A percentile compares a stretch with the other conserved stretches of the same genome.
Conservation (phyloP, 2,888 invertebrate genomes). For the Neoitamus cyanurus region DNA sequence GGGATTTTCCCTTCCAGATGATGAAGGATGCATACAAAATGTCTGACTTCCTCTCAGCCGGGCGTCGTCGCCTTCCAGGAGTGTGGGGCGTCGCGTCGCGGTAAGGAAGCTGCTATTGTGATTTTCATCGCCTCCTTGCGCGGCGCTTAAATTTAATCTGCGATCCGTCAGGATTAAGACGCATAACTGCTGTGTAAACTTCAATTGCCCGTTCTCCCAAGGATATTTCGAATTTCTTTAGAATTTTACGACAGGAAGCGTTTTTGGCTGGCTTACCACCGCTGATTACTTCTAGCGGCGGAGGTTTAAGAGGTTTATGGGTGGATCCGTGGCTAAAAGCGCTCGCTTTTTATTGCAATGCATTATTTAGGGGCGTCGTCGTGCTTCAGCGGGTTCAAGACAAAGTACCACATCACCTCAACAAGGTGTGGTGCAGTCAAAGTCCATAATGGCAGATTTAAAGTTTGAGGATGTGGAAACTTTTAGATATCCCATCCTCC, state of each 20-base stretch:
- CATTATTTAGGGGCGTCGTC: background rate
- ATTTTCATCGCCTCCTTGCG: background rate
- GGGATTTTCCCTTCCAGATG: background rate
- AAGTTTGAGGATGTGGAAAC: background rate
- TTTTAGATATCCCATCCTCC: background rate
- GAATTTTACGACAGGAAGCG: background rate
- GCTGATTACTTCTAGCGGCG: background rate
- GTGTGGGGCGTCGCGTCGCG: background rate
- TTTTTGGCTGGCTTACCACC: background rate
- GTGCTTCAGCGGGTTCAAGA: background rate
- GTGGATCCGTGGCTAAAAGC: background rate
- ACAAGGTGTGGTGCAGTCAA: background rate
- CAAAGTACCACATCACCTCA: background rate
- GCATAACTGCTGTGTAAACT: background rate
- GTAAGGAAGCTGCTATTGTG: no score
- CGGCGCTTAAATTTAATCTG: background rate
- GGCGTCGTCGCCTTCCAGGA: no score
- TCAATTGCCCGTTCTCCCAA: background rate
- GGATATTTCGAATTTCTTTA: background rate
- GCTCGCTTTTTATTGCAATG: background rate
- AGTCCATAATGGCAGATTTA: background rate
- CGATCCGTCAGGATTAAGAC: background rate
- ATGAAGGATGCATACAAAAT: background rate
- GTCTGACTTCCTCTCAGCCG: background rate
- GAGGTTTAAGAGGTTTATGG: background rate